Base-by-base conservation (phyloP, 1,140 invertebrate genomes). In the Cotesia vestalis region DNA sequence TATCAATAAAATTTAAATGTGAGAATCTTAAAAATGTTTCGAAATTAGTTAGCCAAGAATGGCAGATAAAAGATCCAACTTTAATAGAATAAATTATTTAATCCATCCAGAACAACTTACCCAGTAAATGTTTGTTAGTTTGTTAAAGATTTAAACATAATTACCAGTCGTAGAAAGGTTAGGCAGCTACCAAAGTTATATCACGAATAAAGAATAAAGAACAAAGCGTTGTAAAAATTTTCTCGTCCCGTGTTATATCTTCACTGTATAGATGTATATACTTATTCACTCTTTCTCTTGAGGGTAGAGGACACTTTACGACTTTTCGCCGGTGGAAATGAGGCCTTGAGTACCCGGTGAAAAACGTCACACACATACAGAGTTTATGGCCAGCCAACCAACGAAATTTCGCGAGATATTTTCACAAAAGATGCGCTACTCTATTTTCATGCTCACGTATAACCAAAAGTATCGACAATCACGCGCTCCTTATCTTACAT, bases 221-320 rank as follows among this genome's bases (percentile, higher is more conserved):
- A 34, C 27, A 61, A 61, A 61, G 59, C 4, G 59, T 27, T 61
- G 59, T 61, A 61, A 64, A 64, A 64, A 46, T 46, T 64, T 64
- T 64, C 62, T 64, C 62, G 62, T 64, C 40, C 40, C 62, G 62
- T 64, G 62, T 64, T 14, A 12, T 64, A 64, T 64, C 62, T 46
- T 5, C 27, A 27, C 27, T 27, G 27, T 27, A 27, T 27, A 27
- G 27, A 27, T 27, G 27, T 27, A 27, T 3, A 27, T 27, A 27
- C 20, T 11, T 38, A 38, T 38, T 14, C 62, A 64, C 6, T 46
- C 40, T 46, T 46, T 46, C 40, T 46, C 40, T 46, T 11, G 6
- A 9, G 40, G 27, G 27, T 27, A 46, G 40, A 46, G 62, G 34
- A 64, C 34, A 64, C 38, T 64, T 64, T 64, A 64, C 62, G 62